phyloP scores from a whole-genome alignment of 2,797 vertebrate genomes.

The Bryconaethiops microstoma region DNA sequence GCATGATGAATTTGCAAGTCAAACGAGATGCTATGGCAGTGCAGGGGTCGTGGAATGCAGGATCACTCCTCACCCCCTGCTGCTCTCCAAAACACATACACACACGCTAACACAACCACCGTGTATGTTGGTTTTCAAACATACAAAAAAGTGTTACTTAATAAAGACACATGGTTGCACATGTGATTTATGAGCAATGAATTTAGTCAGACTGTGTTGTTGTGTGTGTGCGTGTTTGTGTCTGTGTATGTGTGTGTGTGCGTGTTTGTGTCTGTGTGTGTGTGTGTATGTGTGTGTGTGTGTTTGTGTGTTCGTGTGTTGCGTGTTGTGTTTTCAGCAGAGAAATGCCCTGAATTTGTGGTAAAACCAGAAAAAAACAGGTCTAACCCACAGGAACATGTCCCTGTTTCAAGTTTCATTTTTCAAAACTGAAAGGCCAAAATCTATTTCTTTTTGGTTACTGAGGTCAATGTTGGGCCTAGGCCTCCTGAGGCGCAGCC shows the following conservation, averaged over 20 bases:
- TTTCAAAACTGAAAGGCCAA: too few species aligned
- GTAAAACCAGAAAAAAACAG: constrained; percentile 3
- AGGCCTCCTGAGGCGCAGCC: too few species aligned
- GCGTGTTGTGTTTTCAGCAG: too few species aligned
- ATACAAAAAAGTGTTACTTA: constrained; percentile 4
- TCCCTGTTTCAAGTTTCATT: too few species aligned
- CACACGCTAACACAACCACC: constrained; percentile 26
- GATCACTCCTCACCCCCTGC: constrained; percentile 35
- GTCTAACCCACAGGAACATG: neutral
- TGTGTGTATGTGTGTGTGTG: neutral
- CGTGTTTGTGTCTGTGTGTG: neutral
- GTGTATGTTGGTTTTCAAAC: neutral
- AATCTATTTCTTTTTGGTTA: too few species aligned
- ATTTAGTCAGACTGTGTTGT: neutral
- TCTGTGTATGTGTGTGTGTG: neutral
- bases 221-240: too few species aligned
- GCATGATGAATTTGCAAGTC: constrained; percentile 64
- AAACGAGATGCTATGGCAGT: constrained; percentile 61
- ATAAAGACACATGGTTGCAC: neutral
- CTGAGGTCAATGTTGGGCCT: too few species aligned
- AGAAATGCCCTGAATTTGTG: neutral
- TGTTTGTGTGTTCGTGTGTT: neutral
- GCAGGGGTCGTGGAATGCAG: constrained; percentile 54
- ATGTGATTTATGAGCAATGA: neutral
- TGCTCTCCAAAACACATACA: constrained; percentile 15